Evolutionary conservation across 1,140 invertebrate species (phyloP), one percentile per base, ranked within the genome.

Genomic region (Lasaia peninsularis): DNA sequence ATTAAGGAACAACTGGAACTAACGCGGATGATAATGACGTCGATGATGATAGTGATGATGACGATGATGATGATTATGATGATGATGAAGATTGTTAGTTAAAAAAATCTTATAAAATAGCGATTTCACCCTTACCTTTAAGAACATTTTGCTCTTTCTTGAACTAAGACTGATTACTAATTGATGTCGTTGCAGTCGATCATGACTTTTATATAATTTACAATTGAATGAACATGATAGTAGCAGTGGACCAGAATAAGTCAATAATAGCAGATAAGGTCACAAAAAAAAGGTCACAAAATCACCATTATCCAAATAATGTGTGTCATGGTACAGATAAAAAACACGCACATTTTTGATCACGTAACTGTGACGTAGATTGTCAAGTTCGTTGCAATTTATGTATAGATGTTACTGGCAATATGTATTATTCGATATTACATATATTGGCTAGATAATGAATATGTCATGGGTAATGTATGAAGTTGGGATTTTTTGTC

Each of bases 231-330:
- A 44, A 18, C 40, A 44, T 44, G 9, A 31, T 37, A 31, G 28
- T 16, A 12, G 50, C 53, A 55, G 34, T 56, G 53, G 16, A 56
- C 12, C 53, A 56, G 37, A 48, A 48, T 55, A 52, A 56, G 24
- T 21, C 14, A 4, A 48, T 44, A 48, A 56, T 24, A 44, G 48
- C 44, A 40, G 35, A 24, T 55, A 55, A 55, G 53, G 53, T 55
- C 53, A n/a, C n/a, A n/a, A n/a, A n/a, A n/a, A n/a, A n/a, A 55
- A 55, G 53, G 53, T 55, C 53, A 35, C 35, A 44, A 28, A n/a
- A 37, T 28, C 21, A 48, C 12, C 53, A 55, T 40, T 44, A 55
- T 44, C 40, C 16, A 55, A 55, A 44, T 55, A 31, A 55, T 55
- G 37, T 55, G 35, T 55, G 53, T 55, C 53, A 55, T 55, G 53